A percentile compares a stretch with the other conserved stretches of the same genome.
Conservation (phyloP, 1,140 invertebrate genomes). For the Glossosoma conforme region DNA sequence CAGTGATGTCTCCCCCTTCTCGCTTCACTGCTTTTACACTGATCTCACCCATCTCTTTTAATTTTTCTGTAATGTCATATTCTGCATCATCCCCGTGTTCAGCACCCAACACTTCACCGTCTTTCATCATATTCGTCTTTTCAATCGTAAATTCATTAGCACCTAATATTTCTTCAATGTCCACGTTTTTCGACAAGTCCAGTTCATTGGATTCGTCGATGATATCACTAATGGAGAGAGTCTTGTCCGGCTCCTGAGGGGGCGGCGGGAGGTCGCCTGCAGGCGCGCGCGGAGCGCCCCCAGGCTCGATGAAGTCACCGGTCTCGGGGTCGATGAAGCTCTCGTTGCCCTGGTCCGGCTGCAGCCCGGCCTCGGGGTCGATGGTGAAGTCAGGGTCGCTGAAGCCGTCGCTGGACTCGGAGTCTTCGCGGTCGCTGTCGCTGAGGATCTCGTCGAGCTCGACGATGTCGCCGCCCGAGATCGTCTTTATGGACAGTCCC, state of each 20-base stretch:
- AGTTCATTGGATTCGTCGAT: slow-evolving; percentile 44
- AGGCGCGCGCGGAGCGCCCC: too few species aligned
- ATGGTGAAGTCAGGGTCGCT: slow-evolving; percentile 48
- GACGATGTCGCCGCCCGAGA: slow-evolving; percentile 47
- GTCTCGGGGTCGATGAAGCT: slow-evolving; percentile 51
- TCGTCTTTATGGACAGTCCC: slow-evolving; percentile 46
- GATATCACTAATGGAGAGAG: slow-evolving; percentile 46
- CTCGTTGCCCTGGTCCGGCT: slow-evolving; percentile 46
- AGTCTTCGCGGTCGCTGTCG: slow-evolving; percentile 36
- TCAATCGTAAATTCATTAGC: slow-evolving; percentile 44
- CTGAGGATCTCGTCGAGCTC: slow-evolving; percentile 48
- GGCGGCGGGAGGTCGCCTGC: slow-evolving; percentile 22
- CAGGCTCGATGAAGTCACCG: slow-evolving; percentile 43
- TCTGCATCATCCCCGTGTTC: slow-evolving; percentile 17
- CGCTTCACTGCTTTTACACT: slow-evolving; percentile 41
- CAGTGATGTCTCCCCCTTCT: slow-evolving; percentile 22
- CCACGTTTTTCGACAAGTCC: slow-evolving; percentile 46
- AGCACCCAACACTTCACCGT: slow-evolving; percentile 38
- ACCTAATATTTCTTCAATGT: slow-evolving; percentile 44
- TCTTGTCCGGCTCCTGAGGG: slow-evolving; percentile 37
- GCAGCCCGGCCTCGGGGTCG: slow-evolving; percentile 44
- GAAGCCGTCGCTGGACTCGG: slow-evolving; percentile 42
- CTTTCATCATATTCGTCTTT: slow-evolving; percentile 25
- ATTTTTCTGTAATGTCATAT: slow-evolving; percentile 50
- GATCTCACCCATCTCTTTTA: slow-evolving; percentile 56